Evolutionary conservation across 2,113 vertebrate species (phyloP), one percentile per base, ranked within the genome.

Genomic region (Condylura cristata): DNA sequence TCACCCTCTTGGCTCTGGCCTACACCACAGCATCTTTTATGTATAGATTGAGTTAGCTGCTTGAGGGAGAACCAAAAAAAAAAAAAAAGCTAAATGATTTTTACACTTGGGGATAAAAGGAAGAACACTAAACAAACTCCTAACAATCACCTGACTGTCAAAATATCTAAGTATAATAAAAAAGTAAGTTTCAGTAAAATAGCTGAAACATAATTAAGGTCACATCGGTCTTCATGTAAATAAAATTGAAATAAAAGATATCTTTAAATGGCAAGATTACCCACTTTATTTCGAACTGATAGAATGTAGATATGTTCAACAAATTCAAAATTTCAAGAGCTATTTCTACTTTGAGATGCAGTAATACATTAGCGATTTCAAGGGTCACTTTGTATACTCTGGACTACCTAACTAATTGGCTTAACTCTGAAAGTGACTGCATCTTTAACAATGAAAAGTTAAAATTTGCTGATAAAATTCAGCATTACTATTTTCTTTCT

Each of bases 201-300:
- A 56, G 30, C 8, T 8, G 16, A 68, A 74, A 70, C 22, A 32
- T 90, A 46, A 51, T 53, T 17, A 46, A 93, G 3, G 16, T 26
- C 14, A 28, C 6, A 22, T 41, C 22, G 86, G 30, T 81, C 34
- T 71, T 48, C 24, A 83, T 48, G 48, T 88, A 30, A 78, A 65
- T 48, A 61, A 87, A 53, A 82, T 39, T n/a, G 83, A 48, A 41
- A 8, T 5, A 46, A n/a, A 58, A 2, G 34, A 17, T 79, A 39
- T 56, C 41, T 71, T 86, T 75, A 79, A 63, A 53, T 28, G 72
- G 71, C 28, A 87, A 14, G 32, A 70, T 34, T 1, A 8, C 2
- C 22, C 68, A 46, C 26, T 91, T 91, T 46, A 65, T 76, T 75
- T 95, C 26, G 70, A 92, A 92, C 48, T 58, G 7, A 70, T 51